Evolutionary conservation across 2,888 invertebrate species (phyloP), one percentile per base, ranked within the genome.

Genomic region (Cheilosia variabilis): DNA sequence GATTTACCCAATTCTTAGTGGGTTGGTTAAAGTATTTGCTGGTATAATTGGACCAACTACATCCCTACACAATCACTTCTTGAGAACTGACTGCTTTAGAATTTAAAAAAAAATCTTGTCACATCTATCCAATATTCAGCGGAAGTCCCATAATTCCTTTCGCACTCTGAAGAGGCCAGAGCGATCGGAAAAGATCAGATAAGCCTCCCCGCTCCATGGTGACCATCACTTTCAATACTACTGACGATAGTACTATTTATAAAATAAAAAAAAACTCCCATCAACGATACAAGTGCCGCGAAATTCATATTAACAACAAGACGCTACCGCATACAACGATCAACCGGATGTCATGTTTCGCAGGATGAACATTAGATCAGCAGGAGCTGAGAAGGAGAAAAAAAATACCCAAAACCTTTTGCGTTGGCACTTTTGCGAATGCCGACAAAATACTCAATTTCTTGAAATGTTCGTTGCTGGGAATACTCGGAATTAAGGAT

Each of bases 401-500:
- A 50, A 34, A 22, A 31, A 10, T 19, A 9, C 27, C 50, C 13
- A 10, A 27, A 22, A 37, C 41, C 53, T 41, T n/a, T 52, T 31
- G 31, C 37, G 57, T 65, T 57, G 45, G 13, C 45, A 78, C 71
- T 80, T 76, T 80, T 80, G 84, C 81, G 17, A 81, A 86, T 81
- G 86, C 86, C 86, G 86, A 81, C 86, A 60, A 66, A 37, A 75
- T 80, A 71, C 76, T 80, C 65, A 84, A 76, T 84, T 80, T 84
- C 75, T 50, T 43, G 27, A 76, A 68, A 80, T 66, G 52, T 43
- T 22, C 4, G 37, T 58, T 31, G n/a, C n/a, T 24, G 55, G 34
- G n/a, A 86, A 81, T 86, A 86, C 86, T 81, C 50, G 41, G 86
- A 86, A 86, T 68, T 72, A 81, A 81, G 81, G 86, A 81, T 24